A percentile compares a stretch with the other conserved stretches of the same genome.
These are phyloP conservation scores for Heterotis niloticus DNA, from an alignment of 2,113 vertebrate species.

Conservation along the genomic window DNA sequence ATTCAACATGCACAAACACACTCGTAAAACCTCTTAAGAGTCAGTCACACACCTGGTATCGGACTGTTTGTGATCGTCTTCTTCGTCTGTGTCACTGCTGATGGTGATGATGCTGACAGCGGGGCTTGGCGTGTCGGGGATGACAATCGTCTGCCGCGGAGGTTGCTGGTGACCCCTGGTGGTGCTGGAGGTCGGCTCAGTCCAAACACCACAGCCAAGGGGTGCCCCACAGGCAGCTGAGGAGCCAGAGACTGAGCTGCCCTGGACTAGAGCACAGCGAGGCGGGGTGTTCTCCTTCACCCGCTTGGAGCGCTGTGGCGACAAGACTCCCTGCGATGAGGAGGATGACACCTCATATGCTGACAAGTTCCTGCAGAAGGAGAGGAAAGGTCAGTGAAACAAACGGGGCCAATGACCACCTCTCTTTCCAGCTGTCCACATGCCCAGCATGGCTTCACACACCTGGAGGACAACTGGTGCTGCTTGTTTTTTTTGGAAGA, in stretches of 20 bases:
- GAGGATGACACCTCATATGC: constrained; percentile 78
- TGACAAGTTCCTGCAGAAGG: constrained; percentile 72
- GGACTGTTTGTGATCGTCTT: constrained; percentile 88
- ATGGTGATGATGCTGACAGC: constrained; percentile 98
- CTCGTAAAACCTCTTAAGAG: too few species aligned
- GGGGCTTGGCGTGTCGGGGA: constrained; percentile 94
- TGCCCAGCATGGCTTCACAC: not conserved
- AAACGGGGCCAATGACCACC: not conserved
- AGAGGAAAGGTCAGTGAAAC: constrained; percentile 19
- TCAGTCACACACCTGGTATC: constrained; percentile 73
- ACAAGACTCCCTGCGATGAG: constrained; percentile 82
- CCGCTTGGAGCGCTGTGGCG: constrained; percentile 91
- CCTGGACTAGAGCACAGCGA: constrained; percentile 83
- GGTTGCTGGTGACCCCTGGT: constrained; percentile 70
- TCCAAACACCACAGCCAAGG: constrained; percentile 69
- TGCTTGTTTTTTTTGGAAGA: constrained; percentile 91
- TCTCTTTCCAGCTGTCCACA: too few species aligned
- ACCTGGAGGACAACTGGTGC: constrained; percentile 86
- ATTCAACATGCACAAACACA: too few species aligned
- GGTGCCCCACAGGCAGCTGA: constrained; percentile 69
- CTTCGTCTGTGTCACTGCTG: constrained; percentile 97
- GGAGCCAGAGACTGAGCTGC: constrained; percentile 48
- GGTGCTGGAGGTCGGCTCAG: constrained; percentile 74
- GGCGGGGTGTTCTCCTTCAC: constrained; percentile 98
- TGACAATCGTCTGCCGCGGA: constrained; percentile 89